Percentiles rank a stretch among this genome's conserved stretches.
Evolutionary conservation across 2,113 vertebrate species (phyloP).

Genomic region (Brachyistius frenatus): DNA sequence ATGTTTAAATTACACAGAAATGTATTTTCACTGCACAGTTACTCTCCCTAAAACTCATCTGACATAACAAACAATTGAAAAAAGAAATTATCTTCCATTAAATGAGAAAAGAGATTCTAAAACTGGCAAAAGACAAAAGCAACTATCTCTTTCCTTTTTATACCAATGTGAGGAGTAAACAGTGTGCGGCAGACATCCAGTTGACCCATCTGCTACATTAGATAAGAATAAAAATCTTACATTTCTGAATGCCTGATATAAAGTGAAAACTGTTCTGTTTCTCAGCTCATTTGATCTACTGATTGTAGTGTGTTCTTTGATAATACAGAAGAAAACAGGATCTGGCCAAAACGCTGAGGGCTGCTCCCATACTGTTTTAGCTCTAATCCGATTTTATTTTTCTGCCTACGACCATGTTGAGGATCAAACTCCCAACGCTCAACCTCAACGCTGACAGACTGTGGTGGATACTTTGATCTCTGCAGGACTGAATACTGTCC

Average conservation of each 20-base stretch:
- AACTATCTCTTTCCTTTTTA: too few relatives aligned
- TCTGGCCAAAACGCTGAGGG: slow-evolving; percentile 1
- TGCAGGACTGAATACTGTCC: slow-evolving; percentile 14
- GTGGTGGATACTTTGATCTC: slow-evolving; percentile 31
- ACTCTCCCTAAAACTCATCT: neutral
- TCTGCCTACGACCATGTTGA: slow-evolving; percentile 31
- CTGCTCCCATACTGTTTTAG: slow-evolving; percentile 23
- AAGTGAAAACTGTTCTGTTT: neutral
- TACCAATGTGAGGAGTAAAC: neutral
- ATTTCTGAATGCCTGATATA: neutral
- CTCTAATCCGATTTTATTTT: slow-evolving; percentile 40
- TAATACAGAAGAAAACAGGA: slow-evolving; percentile 4
- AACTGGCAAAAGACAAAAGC: neutral
- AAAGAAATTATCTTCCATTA: neutral
- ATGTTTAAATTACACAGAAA: neutral
- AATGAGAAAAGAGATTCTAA: neutral
- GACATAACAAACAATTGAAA: neutral
- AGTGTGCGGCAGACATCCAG: slow-evolving; percentile 1
- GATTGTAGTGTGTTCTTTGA: neutral
- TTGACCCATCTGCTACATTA: slow-evolving; percentile 15
- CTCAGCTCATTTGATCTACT: neutral
- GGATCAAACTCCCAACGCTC: slow-evolving; percentile 41
- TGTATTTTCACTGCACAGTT: too few relatives aligned
- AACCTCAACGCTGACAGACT: slow-evolving; percentile 15
- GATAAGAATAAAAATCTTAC: slow-evolving; percentile 5